These are phyloP conservation scores for Hemiprocne comata DNA, from an alignment of 2,113 vertebrate genomes.

Conservation along the genomic window DNA sequence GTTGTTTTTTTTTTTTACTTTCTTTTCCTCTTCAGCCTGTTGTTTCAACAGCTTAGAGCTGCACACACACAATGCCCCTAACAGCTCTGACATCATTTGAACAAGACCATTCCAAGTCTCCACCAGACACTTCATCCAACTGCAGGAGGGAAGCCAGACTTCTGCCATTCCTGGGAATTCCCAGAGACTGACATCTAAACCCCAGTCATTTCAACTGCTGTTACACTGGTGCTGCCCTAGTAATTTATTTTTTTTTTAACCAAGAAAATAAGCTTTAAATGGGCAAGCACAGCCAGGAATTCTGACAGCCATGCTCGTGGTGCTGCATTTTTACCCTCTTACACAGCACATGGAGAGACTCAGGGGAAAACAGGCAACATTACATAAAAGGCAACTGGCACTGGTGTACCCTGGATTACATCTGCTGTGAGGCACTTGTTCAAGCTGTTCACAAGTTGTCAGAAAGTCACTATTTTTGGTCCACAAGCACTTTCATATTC, in stretches of 20 bases:
- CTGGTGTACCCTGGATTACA: neutral
- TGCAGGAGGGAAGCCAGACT: neutral
- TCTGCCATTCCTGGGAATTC: neutral
- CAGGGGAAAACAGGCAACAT: neutral
- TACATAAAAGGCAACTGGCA: neutral
- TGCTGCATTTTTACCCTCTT: neutral
- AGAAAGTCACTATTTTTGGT: constrained; percentile 41
- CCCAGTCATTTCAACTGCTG: neutral
- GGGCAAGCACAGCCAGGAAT: neutral
- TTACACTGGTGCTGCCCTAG: neutral
- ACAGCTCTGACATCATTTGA: neutral
- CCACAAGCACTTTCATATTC: neutral
- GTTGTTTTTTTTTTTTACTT: too few species aligned
- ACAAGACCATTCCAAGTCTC: neutral
- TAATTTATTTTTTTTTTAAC: too few species aligned
- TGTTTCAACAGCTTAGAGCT: neutral
- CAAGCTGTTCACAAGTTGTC: constrained; percentile 1
- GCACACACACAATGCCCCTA: neutral
- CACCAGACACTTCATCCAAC: neutral
- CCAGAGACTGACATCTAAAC: neutral
- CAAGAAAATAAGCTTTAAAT: neutral
- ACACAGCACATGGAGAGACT: neutral
- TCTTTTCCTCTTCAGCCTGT: neutral
- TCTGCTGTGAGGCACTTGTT: neutral
- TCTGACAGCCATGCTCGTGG: neutral